phyloP scores from a whole-genome alignment of 2,888 invertebrate species.

The Ichneumoninae sp. region DNA sequence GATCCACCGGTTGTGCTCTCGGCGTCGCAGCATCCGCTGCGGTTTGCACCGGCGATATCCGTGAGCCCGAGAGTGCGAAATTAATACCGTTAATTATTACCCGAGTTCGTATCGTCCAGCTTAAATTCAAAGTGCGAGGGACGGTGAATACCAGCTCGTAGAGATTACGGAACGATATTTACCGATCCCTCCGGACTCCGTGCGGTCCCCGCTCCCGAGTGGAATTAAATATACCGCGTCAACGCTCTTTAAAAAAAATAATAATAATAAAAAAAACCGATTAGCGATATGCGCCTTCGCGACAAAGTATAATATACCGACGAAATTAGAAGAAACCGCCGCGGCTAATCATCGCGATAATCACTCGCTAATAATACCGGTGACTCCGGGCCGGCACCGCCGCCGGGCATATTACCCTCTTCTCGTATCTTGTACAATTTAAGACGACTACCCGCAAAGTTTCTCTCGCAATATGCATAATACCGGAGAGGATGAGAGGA shows the following conservation, averaged over 20 bases:
- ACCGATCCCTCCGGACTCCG: constrained; percentile 9
- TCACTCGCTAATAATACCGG: constrained; percentile 57
- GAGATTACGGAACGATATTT: constrained; percentile 44
- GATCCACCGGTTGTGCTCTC: constrained; percentile 25
- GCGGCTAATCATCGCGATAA: constrained; percentile 63
- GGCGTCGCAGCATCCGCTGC: constrained; percentile 28
- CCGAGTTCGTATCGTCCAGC: constrained; percentile 29
- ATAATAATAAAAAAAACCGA: constrained; percentile 39
- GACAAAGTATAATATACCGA: constrained; percentile 41
- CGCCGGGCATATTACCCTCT: constrained; percentile 26
- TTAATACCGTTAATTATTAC: constrained; percentile 57
- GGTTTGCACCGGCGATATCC: constrained; percentile 32
- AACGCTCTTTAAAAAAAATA: background rate
- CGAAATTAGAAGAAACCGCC: constrained; percentile 52
- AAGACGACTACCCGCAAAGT: constrained; percentile 57
- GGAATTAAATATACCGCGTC: constrained; percentile 1
- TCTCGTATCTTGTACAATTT: constrained; percentile 61
- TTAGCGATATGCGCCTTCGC: constrained; percentile 31
- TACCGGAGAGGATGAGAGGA: constrained; percentile 17
- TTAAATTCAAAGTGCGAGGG: constrained; percentile 28
- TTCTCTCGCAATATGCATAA: constrained; percentile 31
- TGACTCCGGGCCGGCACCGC: background rate
- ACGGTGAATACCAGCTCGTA: constrained; percentile 22
- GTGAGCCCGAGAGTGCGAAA: constrained; percentile 28
- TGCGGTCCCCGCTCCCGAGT: background rate